Percentiles rank a stretch among this genome's conserved stretches.
Conservation (phyloP, 2,113 vertebrate species). For the Oncorhynchus kisutch region DNA sequence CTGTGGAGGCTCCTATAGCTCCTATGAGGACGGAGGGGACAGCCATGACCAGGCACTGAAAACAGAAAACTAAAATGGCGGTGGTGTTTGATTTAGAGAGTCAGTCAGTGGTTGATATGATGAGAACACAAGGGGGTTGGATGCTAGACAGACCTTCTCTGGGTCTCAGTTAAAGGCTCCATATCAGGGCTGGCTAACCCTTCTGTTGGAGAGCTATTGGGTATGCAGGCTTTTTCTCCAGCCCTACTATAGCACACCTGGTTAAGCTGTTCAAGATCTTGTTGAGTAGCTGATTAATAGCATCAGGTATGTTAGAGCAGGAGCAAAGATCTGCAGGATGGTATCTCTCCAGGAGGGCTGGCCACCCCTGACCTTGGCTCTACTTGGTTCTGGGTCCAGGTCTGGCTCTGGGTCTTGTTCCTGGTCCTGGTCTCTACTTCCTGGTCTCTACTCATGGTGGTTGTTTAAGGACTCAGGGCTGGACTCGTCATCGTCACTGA, state of each 20-base stretch:
- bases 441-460: conserved; percentile 69
- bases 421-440: not conserved
- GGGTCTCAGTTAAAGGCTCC: not conserved
- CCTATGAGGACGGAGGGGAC: conserved; percentile 90
- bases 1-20: conserved; percentile 93
- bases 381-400: conserved; percentile 4
- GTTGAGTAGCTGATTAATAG: too few species aligned
- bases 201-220: too few species aligned
- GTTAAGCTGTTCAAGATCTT: too few species aligned
- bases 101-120: conserved; percentile 20
- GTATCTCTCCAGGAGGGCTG: too few species aligned
- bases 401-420: conserved; percentile 18
- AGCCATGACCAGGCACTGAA: conserved; percentile 88
- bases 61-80: conserved; percentile 26
- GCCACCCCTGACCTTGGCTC: too few species aligned
- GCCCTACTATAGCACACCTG: too few species aligned
- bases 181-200: too few species aligned
- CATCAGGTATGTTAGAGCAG: too few species aligned
- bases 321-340: too few species aligned
- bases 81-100: conserved; percentile 20
- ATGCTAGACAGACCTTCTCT: not conserved
- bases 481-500: conserved; percentile 79
- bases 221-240: too few species aligned
- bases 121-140: not conserved
- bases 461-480: conserved; percentile 84